These are phyloP conservation scores for Oscheius sp. DNA, from an alignment of 2,888 invertebrate genomes.

Conservation along the genomic window DNA sequence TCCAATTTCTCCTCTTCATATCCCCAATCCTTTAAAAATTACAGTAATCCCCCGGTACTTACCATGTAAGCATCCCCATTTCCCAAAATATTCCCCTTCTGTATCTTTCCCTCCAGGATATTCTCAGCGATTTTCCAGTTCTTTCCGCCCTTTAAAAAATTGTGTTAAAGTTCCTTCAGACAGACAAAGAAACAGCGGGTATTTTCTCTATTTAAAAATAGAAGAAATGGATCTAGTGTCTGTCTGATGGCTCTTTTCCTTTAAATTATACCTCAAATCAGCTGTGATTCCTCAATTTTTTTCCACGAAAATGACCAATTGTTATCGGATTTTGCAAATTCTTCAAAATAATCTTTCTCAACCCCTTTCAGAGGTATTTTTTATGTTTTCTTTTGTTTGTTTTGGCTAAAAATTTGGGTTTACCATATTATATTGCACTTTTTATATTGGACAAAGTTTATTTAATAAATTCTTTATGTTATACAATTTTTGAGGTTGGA, in stretches of 20 bases:
- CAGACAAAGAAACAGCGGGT: conserved; percentile 30
- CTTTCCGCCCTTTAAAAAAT: not conserved
- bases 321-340: not conserved
- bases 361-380: too few relatives aligned
- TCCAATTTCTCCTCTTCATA: not conserved
- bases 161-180: not conserved
- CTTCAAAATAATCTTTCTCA: not conserved
- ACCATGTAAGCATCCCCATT: conserved; percentile 12
- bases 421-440: too few relatives aligned
- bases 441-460: too few relatives aligned
- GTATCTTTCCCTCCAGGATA: not conserved
- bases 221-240: conserved; percentile 19
- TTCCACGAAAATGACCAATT: not conserved
- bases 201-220: not conserved
- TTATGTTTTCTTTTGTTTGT: too few relatives aligned
- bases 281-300: too few relatives aligned
- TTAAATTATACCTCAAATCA: not conserved
- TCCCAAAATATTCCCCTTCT: not conserved
- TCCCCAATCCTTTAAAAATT: not conserved
- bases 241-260: not conserved
- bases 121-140: conserved; percentile 1
- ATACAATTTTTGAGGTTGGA: too few relatives aligned
- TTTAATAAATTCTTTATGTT: too few relatives aligned
- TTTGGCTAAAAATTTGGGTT: too few relatives aligned
- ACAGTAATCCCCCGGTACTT: conserved; percentile 1